Conservation (phyloP, 2,113 vertebrate genomes). For the Climacteris rufus region DNA sequence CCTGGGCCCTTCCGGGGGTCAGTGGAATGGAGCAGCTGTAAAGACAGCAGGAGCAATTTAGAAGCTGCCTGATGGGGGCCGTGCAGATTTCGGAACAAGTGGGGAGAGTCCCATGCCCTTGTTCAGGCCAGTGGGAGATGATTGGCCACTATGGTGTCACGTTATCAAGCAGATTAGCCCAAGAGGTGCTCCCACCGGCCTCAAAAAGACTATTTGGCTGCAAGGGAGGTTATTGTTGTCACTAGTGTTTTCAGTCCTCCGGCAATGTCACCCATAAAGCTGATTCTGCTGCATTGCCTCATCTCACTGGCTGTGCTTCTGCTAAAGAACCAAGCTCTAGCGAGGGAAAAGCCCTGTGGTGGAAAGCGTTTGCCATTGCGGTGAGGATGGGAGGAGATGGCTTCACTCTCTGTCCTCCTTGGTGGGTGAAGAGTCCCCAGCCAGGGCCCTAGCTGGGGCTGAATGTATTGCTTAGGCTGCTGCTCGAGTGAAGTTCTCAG, state of each 20-base stretch:
- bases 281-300: neutral
- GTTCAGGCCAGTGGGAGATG: slow-evolving; percentile 44
- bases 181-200: slow-evolving; percentile 20
- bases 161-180: slow-evolving; percentile 62
- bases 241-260: neutral
- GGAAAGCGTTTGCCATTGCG: accelerated
- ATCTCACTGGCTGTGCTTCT: neutral
- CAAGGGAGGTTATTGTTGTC: neutral
- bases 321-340: neutral
- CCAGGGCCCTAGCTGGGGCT: neutral
- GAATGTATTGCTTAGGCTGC: neutral
- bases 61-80: slow-evolving; percentile 63
- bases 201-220: neutral
- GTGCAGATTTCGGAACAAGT: slow-evolving; percentile 61
- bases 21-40: slow-evolving; percentile 83
- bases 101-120: slow-evolving; percentile 68
- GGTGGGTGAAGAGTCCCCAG: neutral
- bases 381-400: neutral
- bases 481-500: neutral
- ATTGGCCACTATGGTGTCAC: slow-evolving; percentile 41
- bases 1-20: slow-evolving; percentile 76
- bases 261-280: neutral
- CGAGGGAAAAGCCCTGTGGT: neutral
- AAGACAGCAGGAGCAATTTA: slow-evolving; percentile 79
- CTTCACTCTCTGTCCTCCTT: neutral